Evolutionary conservation across 2,888 invertebrate species (phyloP), one percentile per base, ranked within the genome.

Genomic region (Rosalia funebris): DNA sequence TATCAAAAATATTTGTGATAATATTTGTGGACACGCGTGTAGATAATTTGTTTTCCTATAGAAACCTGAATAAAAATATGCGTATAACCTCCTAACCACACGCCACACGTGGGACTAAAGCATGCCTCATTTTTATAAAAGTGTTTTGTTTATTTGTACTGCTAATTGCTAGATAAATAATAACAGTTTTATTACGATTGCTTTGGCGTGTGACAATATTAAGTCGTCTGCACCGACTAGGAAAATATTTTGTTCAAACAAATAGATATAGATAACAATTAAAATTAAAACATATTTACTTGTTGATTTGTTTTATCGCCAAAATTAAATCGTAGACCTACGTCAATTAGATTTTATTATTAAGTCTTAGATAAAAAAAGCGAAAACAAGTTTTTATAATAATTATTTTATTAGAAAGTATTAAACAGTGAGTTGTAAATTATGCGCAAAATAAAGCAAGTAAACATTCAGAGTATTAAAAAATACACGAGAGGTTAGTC

Each of bases 271-370:
- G 53, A 42, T 53, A 53, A 42, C 32, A 31, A 11, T 16, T 37
- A 39, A 34, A n/a, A 39, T 39, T 53, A 25, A 53, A 53, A 15
- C 41, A 41, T 53, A 53, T 53, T 53, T 41, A 42, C 42, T 53
- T 53, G 32, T 17, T 53, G 34, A 37, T 14, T 42, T 17, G n/a
- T 42, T 53, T 53, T 53, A 42, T 53, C 53, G n/a, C 42, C 53
- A 7, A 53, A 42, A 42, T 41, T 42, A 53, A 53, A 42, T 41
- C n/a, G 31, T 12, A 31, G 14, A n/a, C 14, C 9, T 53, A 42
- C 53, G 53, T 53, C 53, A 53, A 53, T 42, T 19, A 11, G 20
- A 32, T 53, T 53, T 41, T 53, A 42, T 12, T 32, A 25, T 39
- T 25, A 36, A 20, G 19, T 25, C 12, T 14, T 1, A 10, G 37